Percentiles rank a stretch among this genome's conserved stretches.
Conservation (phyloP, 2,113 vertebrate species). For the Henicopernis longicauda region DNA sequence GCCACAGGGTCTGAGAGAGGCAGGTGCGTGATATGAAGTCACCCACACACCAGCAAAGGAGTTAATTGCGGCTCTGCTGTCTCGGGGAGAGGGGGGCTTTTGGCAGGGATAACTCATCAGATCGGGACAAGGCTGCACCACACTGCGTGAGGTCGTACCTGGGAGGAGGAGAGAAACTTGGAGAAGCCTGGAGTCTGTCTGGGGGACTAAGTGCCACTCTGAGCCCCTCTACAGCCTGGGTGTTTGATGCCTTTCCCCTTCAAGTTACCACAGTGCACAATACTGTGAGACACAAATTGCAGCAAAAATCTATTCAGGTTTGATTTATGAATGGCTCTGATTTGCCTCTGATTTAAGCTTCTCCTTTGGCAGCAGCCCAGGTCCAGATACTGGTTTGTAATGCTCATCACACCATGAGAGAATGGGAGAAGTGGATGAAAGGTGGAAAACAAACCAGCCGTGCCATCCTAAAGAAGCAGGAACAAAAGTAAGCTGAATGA, state of each 20-base stretch:
- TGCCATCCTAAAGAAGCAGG: neutral
- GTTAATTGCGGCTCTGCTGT: neutral
- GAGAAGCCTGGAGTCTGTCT: neutral
- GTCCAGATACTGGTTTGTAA: neutral
- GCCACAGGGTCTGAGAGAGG: neutral
- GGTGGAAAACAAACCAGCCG: neutral
- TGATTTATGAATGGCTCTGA: neutral
- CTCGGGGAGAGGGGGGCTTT: neutral
- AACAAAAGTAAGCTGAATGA: neutral
- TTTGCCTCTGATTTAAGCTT: neutral
- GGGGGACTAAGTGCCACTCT: neutral
- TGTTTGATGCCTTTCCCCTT: neutral
- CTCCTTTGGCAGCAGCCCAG: neutral
- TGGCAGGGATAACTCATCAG: neutral
- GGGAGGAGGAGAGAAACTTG: neutral
- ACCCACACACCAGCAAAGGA: neutral
- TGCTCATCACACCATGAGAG: rapidly evolving
- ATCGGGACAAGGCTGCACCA: neutral
- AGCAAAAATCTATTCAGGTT: neutral
- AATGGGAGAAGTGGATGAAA: neutral
- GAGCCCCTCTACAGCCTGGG: neutral
- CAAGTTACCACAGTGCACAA: neutral
- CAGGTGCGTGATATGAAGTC: neutral
- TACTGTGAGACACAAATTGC: neutral
- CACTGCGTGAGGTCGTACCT: rapidly evolving